Percentiles rank a stretch among this genome's conserved stretches.
phyloP scores from a whole-genome alignment of 2,888 invertebrate genomes.

The Desoria tigrina region DNA sequence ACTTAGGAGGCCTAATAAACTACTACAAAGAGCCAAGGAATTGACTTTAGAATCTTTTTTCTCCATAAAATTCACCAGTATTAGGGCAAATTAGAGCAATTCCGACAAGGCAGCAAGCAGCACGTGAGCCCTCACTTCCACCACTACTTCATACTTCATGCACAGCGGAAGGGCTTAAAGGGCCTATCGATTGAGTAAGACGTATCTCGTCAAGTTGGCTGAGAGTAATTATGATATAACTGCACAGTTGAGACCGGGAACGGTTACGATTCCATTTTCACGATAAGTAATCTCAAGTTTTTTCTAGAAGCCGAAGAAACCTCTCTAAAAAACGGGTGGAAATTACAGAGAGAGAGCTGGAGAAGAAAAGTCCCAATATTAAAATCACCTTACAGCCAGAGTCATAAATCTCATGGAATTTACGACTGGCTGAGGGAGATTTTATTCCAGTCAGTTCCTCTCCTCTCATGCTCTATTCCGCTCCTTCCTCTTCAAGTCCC shows the following conservation, averaged over 20 bases:
- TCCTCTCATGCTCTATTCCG: background rate
- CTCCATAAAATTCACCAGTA: background rate
- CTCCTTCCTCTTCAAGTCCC: background rate
- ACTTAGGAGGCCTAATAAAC: background rate
- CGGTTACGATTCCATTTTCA: constrained; percentile 16
- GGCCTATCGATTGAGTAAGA: constrained; percentile 18
- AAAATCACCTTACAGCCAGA: constrained; percentile 17
- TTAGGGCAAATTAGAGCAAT: constrained; percentile 4
- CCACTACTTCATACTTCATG: background rate
- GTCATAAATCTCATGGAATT: constrained; percentile 33
- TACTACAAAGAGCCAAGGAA: background rate
- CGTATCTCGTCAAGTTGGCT: constrained; percentile 14
- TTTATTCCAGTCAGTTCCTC: constrained; percentile 23
- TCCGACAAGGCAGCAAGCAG: background rate
- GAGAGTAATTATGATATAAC: constrained; percentile 11
- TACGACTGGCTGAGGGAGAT: constrained; percentile 20
- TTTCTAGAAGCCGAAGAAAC: background rate
- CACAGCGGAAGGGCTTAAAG: constrained; percentile 4
- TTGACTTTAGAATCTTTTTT: too few relatives aligned
- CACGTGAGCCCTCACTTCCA: background rate
- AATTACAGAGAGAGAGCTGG: background rate
- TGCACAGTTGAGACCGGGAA: background rate
- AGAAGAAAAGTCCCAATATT: constrained; percentile 16
- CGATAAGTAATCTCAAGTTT: constrained; percentile 16
- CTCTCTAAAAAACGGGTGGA: background rate